Evolutionary conservation across 2,113 vertebrate species (phyloP).

Genomic region (Prietella phreatophila): DNA sequence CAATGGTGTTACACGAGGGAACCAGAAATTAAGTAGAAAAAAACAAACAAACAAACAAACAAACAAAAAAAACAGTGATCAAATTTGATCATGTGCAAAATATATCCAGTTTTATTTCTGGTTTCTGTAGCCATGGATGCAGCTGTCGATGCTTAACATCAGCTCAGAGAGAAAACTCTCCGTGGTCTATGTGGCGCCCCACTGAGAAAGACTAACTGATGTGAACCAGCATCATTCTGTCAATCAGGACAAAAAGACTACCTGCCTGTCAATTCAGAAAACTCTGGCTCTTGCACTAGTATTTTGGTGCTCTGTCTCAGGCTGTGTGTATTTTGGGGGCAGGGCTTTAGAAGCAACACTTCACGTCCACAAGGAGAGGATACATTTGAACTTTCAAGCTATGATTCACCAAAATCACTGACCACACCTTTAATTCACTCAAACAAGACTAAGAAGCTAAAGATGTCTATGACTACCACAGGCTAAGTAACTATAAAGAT

Average conservation of each 20-base stretch:
- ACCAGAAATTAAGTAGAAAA: background rate
- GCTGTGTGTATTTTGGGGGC: background rate
- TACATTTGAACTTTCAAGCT: background rate
- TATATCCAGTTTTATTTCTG: background rate
- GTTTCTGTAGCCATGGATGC: constrained; percentile 4
- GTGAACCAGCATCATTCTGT: background rate
- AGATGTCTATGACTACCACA: background rate
- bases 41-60: too few relatives aligned
- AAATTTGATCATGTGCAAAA: background rate
- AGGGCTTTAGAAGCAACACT: background rate
- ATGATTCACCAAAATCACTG: background rate
- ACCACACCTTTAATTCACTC: background rate
- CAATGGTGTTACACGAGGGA: background rate
- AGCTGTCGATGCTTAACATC: background rate
- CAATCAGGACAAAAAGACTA: background rate
- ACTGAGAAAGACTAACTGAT: background rate
- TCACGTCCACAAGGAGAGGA: background rate
- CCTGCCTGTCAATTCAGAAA: background rate
- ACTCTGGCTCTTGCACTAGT: background rate
- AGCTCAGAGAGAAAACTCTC: background rate
- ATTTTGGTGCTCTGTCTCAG: background rate
- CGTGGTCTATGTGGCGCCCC: background rate
- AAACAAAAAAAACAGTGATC: too few relatives aligned
- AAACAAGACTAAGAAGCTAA: background rate
- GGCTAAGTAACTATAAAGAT: background rate